Evolutionary conservation across 2,888 invertebrate genomes (phyloP).

Genomic region (Chalcosyrphus nemorum): DNA sequence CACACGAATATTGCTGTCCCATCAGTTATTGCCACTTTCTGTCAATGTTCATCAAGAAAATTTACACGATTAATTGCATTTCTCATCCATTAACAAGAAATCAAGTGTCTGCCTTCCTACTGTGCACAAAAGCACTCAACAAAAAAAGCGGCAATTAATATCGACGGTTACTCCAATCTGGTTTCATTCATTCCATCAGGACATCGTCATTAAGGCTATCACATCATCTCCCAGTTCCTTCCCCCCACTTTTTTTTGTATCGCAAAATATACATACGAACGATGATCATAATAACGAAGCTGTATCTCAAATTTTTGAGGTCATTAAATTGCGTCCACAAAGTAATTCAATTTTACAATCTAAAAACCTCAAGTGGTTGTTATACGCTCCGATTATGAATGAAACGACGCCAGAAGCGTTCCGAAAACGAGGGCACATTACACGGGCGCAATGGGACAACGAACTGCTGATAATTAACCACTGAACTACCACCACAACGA

Average conservation of each 20-base stretch:
- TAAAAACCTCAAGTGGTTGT: conserved; percentile 39
- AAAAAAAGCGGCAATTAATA: conserved; percentile 15
- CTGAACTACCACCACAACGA: background rate
- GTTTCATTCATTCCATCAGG: conserved; percentile 34
- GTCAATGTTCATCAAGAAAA: background rate
- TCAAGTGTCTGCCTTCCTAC: conserved; percentile 14
- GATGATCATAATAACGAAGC: background rate
- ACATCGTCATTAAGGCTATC: conserved; percentile 30
- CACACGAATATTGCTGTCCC: background rate
- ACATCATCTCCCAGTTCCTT: background rate
- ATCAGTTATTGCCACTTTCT: conserved; percentile 15
- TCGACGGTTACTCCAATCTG: conserved; percentile 9
- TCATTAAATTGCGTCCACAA: conserved; percentile 51
- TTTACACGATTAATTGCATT: conserved; percentile 22
- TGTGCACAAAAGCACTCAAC: too few species aligned
- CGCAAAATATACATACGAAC: background rate
- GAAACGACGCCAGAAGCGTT: conserved; percentile 37
- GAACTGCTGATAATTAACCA: conserved; percentile 42
- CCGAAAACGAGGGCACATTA: conserved; percentile 22
- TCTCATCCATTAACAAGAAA: conserved; percentile 31
- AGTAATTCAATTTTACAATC: conserved; percentile 34
- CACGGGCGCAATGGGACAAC: conserved; percentile 39
- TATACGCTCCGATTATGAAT: conserved; percentile 46
- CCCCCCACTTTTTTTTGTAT: too few species aligned
- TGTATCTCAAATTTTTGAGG: conserved; percentile 19